Evolutionary conservation across 2,797 vertebrate species (phyloP).

Genomic region (Acipenser ruthenus): DNA sequence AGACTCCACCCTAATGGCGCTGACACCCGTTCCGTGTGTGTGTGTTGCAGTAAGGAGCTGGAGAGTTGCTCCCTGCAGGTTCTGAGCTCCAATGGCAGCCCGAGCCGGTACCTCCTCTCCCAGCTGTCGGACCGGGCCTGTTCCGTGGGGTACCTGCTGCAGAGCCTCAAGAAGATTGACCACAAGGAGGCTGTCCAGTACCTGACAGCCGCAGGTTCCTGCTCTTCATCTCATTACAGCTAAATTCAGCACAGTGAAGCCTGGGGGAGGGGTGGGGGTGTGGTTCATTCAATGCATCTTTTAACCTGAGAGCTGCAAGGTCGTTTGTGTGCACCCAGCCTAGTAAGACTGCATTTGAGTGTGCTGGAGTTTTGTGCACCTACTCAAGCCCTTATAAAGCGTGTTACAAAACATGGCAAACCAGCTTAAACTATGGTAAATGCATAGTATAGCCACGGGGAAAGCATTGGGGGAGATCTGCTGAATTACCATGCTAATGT

Average conservation of each 20-base stretch:
- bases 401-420: too few species aligned
- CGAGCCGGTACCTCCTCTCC: constrained; percentile 58
- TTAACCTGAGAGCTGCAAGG: too few species aligned
- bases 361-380: too few species aligned
- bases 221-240: neutral
- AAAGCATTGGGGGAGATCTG: neutral
- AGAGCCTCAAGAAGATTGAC: constrained; percentile 63
- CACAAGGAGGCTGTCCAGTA: constrained; percentile 58
- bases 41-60: constrained; percentile 60
- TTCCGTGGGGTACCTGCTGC: constrained; percentile 56
- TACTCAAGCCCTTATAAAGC: too few species aligned
- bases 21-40: neutral
- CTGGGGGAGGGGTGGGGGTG: too few species aligned
- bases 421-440: too few species aligned
- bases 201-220: constrained; percentile 48
- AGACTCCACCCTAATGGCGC: too few species aligned
- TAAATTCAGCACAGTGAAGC: too few species aligned
- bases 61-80: constrained; percentile 74
- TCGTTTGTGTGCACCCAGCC: too few species aligned
- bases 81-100: constrained; percentile 61
- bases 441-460: too few species aligned
- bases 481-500: neutral
- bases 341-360: too few species aligned
- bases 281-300: too few species aligned
- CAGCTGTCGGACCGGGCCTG: constrained; percentile 61